phyloP scores from a whole-genome alignment of 2,888 invertebrate genomes.

The Callimorpha dominula region DNA sequence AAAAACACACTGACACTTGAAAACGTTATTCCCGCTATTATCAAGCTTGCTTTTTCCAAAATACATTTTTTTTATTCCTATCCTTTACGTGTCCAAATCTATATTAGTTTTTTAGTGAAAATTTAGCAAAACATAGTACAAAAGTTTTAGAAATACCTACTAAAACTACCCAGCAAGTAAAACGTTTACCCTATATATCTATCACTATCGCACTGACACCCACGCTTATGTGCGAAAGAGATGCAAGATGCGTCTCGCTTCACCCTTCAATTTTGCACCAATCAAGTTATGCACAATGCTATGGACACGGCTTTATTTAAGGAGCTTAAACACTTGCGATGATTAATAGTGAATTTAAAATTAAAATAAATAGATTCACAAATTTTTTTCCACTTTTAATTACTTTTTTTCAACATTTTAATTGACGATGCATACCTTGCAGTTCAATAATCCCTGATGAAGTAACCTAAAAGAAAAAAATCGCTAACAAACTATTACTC shows the following conservation, averaged over 20 bases:
- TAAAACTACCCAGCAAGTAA: slow-evolving; percentile 84
- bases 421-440: slow-evolving; percentile 13
- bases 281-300: slow-evolving; percentile 52
- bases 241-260: slow-evolving; percentile 58
- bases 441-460: background rate
- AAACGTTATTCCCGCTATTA: slow-evolving; percentile 62
- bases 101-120: slow-evolving; percentile 82
- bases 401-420: slow-evolving; percentile 3
- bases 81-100: slow-evolving; percentile 82
- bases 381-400: background rate
- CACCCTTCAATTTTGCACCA: slow-evolving; percentile 69
- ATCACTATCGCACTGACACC: slow-evolving; percentile 82
- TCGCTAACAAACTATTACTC: no score
- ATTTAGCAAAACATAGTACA: slow-evolving; percentile 87
- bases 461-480: background rate
- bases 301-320: slow-evolving; percentile 42
- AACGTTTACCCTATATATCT: slow-evolving; percentile 80
- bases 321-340: slow-evolving; percentile 33
- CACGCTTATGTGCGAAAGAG: slow-evolving; percentile 72
- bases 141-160: slow-evolving; percentile 86
- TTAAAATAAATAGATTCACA: background rate
- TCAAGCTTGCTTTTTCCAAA: slow-evolving; percentile 70
- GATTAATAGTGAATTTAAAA: background rate
- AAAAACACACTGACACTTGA: slow-evolving; percentile 50
- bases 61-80: slow-evolving; percentile 66